A percentile compares a stretch with the other conserved stretches of the same genome.
Evolutionary conservation across 1,140 invertebrate genomes (phyloP).

Genomic region (Venturia canescens): DNA sequence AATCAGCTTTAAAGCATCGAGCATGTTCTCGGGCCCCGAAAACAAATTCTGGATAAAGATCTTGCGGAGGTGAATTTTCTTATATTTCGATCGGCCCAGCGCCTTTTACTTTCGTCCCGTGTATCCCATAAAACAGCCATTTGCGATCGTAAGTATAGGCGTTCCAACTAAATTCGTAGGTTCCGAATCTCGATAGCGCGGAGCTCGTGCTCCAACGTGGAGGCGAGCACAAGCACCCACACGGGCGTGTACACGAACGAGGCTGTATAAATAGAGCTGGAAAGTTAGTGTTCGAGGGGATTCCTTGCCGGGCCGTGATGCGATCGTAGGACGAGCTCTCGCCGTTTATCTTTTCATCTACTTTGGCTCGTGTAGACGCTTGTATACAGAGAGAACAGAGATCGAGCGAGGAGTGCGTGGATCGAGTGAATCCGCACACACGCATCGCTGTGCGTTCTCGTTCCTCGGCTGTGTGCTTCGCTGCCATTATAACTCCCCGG

Average conservation of each 20-base stretch:
- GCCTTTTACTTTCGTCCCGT: background rate
- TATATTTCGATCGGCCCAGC: background rate
- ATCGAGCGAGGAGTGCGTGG: too few species aligned
- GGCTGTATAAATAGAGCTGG: background rate
- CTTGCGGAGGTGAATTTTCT: background rate
- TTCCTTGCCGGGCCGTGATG: too few species aligned
- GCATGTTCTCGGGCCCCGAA: background rate
- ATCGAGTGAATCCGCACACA: too few species aligned
- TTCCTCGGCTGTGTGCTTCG: background rate
- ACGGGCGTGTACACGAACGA: background rate
- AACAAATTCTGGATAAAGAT: background rate
- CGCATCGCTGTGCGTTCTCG: too few species aligned
- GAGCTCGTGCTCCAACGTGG: background rate
- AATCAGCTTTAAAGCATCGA: background rate
- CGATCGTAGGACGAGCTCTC: too few species aligned
- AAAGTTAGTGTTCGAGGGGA: background rate
- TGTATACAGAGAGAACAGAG: too few species aligned
- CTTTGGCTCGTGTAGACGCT: too few species aligned
- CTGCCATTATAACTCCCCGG: background rate
- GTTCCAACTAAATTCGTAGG: background rate
- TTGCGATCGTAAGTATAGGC: background rate
- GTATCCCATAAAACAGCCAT: background rate
- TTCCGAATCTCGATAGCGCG: background rate
- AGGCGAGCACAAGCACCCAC: background rate
- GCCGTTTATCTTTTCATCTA: too few species aligned